Conservation (phyloP, 2,797 vertebrate species). For the Hemitrygon akajei region DNA sequence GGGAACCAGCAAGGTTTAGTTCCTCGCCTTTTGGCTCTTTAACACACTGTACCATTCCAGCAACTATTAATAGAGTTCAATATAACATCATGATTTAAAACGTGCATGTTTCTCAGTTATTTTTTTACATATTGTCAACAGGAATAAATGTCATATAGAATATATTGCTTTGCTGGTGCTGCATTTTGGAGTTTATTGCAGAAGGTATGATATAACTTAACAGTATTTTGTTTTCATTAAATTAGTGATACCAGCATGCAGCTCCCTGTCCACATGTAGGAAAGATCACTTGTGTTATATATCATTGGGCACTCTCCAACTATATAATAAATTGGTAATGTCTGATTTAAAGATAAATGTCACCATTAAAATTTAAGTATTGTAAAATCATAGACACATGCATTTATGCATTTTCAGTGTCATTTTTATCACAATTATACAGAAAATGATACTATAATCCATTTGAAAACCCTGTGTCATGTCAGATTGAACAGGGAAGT, state of each 20-base stretch:
- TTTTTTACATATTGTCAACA: background rate
- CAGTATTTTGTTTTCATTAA: background rate
- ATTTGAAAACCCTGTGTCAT: background rate
- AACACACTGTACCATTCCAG: background rate
- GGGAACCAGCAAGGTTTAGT: background rate
- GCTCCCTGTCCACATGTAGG: background rate
- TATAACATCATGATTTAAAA: background rate
- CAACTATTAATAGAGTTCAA: background rate
- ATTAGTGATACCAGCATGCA: background rate
- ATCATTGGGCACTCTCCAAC: background rate
- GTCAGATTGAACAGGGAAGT: background rate
- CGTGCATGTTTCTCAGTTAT: background rate
- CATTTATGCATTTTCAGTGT: background rate
- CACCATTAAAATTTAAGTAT: background rate
- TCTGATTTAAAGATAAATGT: background rate
- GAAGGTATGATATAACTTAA: background rate
- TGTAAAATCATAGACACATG: too few species aligned
- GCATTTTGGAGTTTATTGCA: background rate
- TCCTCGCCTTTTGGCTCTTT: background rate
- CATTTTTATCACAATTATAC: background rate
- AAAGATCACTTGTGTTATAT: background rate
- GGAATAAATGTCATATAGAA: background rate
- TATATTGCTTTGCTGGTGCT: background rate
- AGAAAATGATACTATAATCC: background rate
- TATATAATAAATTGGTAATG: background rate